These are phyloP conservation scores for Hormaphis cornu DNA, from an alignment of 1,140 invertebrate species.

Conservation along the genomic window DNA sequence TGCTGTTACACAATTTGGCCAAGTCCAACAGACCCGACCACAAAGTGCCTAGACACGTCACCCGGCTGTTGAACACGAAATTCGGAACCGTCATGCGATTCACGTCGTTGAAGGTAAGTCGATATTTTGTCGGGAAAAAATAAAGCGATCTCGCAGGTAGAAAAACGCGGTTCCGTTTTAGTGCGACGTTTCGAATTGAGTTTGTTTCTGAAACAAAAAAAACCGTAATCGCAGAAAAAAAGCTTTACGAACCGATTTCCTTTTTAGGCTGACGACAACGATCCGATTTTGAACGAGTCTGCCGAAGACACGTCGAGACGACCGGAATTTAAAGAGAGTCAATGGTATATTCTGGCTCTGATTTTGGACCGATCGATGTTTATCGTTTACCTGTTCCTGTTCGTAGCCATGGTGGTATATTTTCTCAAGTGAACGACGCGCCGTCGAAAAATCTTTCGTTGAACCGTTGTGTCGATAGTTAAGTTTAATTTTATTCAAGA, in stretches of 20 bases:
- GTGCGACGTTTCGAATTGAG: too few species aligned
- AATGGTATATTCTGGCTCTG: conserved; percentile 54
- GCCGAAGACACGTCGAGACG: background rate
- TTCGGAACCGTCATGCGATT: conserved; percentile 48
- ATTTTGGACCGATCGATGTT: conserved; percentile 54
- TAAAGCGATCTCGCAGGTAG: too few species aligned
- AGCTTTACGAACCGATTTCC: too few species aligned
- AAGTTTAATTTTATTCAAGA: too few species aligned
- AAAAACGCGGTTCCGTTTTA: too few species aligned
- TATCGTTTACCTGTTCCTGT: conserved; percentile 48
- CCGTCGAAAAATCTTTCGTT: too few species aligned
- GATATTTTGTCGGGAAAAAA: conserved; percentile 16
- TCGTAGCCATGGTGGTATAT: conserved; percentile 46
- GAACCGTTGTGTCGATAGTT: too few species aligned
- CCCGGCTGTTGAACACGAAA: conserved; percentile 46
- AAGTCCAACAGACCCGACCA: conserved; percentile 37
- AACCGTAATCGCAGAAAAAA: too few species aligned
- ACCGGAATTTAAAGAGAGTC: conserved; percentile 42
- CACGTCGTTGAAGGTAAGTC: conserved; percentile 31
- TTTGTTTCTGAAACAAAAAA: too few species aligned
- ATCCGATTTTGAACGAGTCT: background rate
- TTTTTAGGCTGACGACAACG: background rate
- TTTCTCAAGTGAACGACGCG: conserved; percentile 38
- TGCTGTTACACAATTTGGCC: conserved; percentile 50
- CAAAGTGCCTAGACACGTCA: conserved; percentile 48